A percentile compares a stretch with the other conserved stretches of the same genome.
These are phyloP conservation scores for Phodopus roborovskii DNA, from an alignment of 2,113 vertebrate genomes.

Conservation along the genomic window DNA sequence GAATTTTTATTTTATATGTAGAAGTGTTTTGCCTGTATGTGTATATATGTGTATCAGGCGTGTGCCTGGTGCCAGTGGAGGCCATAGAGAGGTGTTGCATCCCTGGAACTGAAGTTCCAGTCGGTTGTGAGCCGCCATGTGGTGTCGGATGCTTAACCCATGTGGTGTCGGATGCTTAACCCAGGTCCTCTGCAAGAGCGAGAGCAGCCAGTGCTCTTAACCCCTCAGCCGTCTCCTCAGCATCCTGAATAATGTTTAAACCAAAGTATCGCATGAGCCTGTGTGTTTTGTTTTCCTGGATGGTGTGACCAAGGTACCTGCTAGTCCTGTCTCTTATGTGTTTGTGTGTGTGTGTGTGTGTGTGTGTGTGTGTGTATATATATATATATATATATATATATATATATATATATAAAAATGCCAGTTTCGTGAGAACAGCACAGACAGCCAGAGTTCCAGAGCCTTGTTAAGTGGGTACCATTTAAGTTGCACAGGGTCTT, in stretches of 20 bases:
- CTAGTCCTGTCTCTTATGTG: neutral
- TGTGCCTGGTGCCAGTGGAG: neutral
- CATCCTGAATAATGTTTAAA: neutral
- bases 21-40: neutral
- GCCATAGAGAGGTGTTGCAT: neutral
- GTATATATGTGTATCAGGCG: neutral
- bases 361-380: too few relatives aligned
- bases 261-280: neutral
- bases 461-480: neutral
- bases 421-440: neutral
- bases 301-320: neutral
- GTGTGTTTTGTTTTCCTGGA: neutral
- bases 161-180: neutral
- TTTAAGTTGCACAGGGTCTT: neutral
- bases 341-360: too few relatives aligned
- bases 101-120: neutral
- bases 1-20: neutral
- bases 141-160: neutral
- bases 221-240: neutral
- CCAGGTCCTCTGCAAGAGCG: neutral
- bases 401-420: neutral
- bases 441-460: neutral
- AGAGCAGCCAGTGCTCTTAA: neutral
- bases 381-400: too few relatives aligned
- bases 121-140: neutral